Evolutionary conservation across 2,888 invertebrate species (phyloP).

Genomic region (Cryptus viduatorius): DNA sequence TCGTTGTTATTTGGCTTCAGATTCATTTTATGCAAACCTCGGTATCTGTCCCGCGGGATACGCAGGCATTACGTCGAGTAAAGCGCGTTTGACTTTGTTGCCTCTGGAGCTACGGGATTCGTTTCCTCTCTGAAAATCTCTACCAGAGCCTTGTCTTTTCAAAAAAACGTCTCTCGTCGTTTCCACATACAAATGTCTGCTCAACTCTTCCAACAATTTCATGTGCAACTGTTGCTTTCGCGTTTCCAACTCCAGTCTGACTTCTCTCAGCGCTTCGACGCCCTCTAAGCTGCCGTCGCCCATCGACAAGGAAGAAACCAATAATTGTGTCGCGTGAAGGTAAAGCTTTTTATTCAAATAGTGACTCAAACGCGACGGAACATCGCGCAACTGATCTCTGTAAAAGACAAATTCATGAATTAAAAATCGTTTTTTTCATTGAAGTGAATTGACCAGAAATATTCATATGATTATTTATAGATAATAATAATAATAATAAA

Average conservation of each 20-base stretch:
- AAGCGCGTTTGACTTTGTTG: conserved; percentile 86
- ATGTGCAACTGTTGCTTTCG: conserved; percentile 90
- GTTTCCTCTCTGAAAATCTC: conserved; percentile 87
- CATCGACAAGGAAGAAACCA: conserved; percentile 90
- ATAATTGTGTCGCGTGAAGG: conserved; percentile 93
- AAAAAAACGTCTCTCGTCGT: conserved; percentile 87
- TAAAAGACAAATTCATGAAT: conserved; percentile 65
- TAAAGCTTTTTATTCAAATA: conserved; percentile 91
- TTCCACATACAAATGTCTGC: conserved; percentile 90
- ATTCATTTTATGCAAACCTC: conserved; percentile 74
- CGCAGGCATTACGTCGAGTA: conserved; percentile 85
- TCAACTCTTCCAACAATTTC: conserved; percentile 90
- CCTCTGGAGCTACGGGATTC: conserved; percentile 87
- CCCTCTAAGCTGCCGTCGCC: conserved; percentile 91
- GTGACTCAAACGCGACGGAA: conserved; percentile 89
- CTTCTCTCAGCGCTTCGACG: conserved; percentile 93
- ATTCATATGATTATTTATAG: no score
- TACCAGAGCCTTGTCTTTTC: conserved; percentile 88
- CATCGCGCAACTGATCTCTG: conserved; percentile 91
- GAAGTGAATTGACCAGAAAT: no score
- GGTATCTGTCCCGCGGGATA: conserved; percentile 74
- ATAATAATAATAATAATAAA: no score
- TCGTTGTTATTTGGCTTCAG: neutral
- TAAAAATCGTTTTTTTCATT: no score
- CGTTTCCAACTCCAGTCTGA: conserved; percentile 90